phyloP scores from a whole-genome alignment of 2,797 vertebrate species.

The Paratrypauchen microcephalus region DNA sequence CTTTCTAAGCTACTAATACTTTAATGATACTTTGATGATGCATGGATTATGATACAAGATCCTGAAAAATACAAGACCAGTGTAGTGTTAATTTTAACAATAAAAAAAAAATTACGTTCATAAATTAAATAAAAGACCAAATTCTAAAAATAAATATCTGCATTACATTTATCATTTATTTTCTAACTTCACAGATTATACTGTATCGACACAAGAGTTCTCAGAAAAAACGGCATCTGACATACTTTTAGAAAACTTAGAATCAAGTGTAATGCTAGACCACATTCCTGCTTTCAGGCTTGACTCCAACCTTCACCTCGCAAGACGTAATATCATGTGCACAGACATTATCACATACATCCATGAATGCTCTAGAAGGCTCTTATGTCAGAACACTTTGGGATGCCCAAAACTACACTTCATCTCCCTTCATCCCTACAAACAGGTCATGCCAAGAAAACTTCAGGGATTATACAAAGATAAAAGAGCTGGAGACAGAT shows the following conservation, averaged over 20 bases:
- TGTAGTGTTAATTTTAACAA: not conserved
- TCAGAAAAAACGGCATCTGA: not conserved
- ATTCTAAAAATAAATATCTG: not conserved
- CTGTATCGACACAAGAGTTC: not conserved
- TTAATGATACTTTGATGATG: no score
- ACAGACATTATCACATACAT: constrained; percentile 30
- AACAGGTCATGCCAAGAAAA: constrained; percentile 40
- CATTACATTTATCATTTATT: constrained; percentile 31
- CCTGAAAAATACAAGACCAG: not conserved
- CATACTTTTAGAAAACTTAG: constrained; percentile 16
- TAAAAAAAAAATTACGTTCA: not conserved
- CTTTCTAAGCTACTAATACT: no score
- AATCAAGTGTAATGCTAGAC: constrained; percentile 52
- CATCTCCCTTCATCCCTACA: constrained; percentile 25
- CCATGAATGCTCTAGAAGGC: constrained; percentile 8
- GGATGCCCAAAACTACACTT: constrained; percentile 24
- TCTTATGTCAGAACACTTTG: constrained; percentile 11
- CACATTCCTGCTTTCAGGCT: constrained; percentile 38
- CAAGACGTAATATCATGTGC: constrained; percentile 35
- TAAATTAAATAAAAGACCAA: not conserved
- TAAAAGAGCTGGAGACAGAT: constrained; percentile 54
- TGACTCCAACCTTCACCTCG: constrained; percentile 52
- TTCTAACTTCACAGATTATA: not conserved
- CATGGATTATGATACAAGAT: not conserved
- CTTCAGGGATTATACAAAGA: constrained; percentile 58